These are phyloP conservation scores for Drosophila sproati DNA, from an alignment of 1,140 invertebrate genomes.

Conservation along the genomic window DNA sequence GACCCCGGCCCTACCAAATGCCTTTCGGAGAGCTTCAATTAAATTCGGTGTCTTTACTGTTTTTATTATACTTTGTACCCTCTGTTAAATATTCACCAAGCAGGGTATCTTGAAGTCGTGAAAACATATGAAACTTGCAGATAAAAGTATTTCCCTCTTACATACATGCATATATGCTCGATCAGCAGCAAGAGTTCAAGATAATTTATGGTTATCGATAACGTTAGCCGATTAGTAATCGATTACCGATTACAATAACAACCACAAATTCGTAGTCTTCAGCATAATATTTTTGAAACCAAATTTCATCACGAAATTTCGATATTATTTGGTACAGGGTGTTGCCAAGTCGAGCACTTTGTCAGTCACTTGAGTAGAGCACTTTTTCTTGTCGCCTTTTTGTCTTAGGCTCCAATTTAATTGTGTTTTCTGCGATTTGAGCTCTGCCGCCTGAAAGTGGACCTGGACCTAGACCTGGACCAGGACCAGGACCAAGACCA, in stretches of 20 bases:
- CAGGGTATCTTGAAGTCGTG: no score
- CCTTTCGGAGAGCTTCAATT: neutral
- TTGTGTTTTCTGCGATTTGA: conserved; percentile 32
- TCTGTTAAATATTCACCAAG: neutral
- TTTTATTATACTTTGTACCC: neutral
- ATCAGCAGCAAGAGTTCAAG: no score
- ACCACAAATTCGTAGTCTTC: no score
- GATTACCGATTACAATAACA: no score
- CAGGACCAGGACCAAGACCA: neutral
- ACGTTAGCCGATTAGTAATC: no score
- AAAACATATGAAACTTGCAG: no score
- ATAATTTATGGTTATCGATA: no score
- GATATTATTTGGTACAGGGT: neutral
- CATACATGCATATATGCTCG: no score
- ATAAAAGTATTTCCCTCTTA: no score
- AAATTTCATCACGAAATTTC: no score
- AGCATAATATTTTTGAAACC: no score
- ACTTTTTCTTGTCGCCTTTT: neutral
- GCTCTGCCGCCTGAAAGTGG: conserved; percentile 1
- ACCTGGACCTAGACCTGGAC: neutral
- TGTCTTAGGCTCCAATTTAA: conserved; percentile 7
- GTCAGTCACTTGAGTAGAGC: neutral
- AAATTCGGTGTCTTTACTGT: no score
- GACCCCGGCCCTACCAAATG: neutral
- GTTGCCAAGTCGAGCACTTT: neutral